Conservation (phyloP, 2,113 vertebrate genomes). For the Neolamprologus ventralis region DNA sequence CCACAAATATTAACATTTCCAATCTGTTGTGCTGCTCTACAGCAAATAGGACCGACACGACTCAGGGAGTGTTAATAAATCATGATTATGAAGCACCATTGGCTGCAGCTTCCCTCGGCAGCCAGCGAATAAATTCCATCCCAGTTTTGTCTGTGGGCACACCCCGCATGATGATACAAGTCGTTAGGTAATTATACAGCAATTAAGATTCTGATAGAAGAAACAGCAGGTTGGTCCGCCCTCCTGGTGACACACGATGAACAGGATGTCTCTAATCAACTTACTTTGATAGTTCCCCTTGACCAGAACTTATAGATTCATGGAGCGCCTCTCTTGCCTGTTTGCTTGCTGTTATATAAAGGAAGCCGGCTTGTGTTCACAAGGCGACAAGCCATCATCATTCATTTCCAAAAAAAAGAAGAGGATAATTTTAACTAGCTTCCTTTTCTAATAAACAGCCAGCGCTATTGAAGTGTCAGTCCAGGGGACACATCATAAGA, state of each 20-base stretch:
- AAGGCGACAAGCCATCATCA: neutral
- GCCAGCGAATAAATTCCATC: constrained; percentile 44
- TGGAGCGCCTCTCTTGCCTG: neutral
- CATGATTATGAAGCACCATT: constrained; percentile 66
- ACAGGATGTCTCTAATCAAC: constrained; percentile 29
- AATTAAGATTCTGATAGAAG: constrained; percentile 62
- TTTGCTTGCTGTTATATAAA: neutral
- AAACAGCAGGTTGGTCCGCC: constrained; percentile 42
- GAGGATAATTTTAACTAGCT: constrained; percentile 23
- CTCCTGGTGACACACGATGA: constrained; percentile 39
- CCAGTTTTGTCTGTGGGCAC: constrained; percentile 39
- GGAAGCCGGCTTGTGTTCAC: neutral
- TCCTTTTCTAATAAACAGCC: neutral
- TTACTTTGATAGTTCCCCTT: constrained; percentile 47
- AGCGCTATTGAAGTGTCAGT: constrained; percentile 6
- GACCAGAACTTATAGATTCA: constrained; percentile 48
- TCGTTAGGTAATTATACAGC: constrained; percentile 62
- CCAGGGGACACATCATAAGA: constrained; percentile 16
- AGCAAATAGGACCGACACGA: constrained; percentile 60
- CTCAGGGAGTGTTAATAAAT: constrained; percentile 69
- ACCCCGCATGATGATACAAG: constrained; percentile 46
- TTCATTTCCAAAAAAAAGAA: constrained; percentile 2
- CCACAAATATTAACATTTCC: constrained; percentile 68
- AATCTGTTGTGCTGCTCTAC: constrained; percentile 64
- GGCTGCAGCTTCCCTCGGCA: constrained; percentile 42